Base-by-base conservation (phyloP, 2,888 invertebrate genomes). In the Ecdyonurus torrentis region DNA sequence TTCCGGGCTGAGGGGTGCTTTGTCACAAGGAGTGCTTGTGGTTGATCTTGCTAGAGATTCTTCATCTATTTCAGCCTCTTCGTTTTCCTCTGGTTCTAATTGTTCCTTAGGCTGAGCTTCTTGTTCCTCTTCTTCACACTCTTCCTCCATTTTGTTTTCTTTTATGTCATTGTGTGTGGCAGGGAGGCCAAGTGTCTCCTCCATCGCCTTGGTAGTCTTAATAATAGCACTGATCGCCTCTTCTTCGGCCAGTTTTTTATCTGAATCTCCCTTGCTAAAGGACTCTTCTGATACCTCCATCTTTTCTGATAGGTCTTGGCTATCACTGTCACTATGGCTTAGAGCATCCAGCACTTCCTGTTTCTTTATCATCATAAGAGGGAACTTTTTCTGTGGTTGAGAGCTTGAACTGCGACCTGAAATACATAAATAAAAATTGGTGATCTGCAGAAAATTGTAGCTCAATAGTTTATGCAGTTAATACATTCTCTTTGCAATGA, bases 241-340 rank as follows among this genome's bases (percentile, higher is more conserved):
- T n/a, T 58, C 65, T 52, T 64, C 64, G n/a, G 64, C 65, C 19
- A 60, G 58, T 1, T 64, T 63, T 3, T 65, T 62, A 1, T 63
- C 63, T 53, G 50, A 58, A 10, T 61, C 37, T 5, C 19, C 50
- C 50, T 37, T 37, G 2, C 50, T 22, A 3, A 19, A 5, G 1
- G 3, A 5, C 23, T 52, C 24, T 5, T 15, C 23, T 10, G 1
- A 7, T 19, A 37, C 19, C 20, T 3, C 52, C 3, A 37, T 7
- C 23, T 20, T 18, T 2, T 61, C 23, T n/a, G 1, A 7, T 19
- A 10, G 19, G n/a, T 58, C n/a, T 10, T 2, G 15, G 22, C 58
- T 15, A 20, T 10, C 7, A 20, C 18, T 37, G 37, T 37, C 37
- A n/a, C n/a, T n/a, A n/a, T n/a, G n/a, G n/a, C n/a, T n/a, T n/a